Percentiles rank a stretch among this genome's conserved stretches.
Conservation (phyloP, 2,113 vertebrate species). For the Oostethus manadensis region DNA sequence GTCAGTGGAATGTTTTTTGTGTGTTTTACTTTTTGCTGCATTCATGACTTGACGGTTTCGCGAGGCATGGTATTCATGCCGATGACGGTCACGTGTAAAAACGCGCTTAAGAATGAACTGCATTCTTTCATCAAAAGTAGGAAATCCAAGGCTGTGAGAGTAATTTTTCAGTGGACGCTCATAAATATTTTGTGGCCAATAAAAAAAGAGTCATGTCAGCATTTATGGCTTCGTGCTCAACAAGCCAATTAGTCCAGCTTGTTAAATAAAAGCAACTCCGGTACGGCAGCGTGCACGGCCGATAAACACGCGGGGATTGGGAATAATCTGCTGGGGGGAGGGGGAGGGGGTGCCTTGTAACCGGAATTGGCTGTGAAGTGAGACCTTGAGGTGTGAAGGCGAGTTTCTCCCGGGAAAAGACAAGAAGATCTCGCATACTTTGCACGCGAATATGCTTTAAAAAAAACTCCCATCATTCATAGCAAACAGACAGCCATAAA, state of each 20-base stretch:
- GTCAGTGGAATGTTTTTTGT: too few species aligned
- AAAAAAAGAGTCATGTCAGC: slow-evolving; percentile 17
- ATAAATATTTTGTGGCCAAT: slow-evolving; percentile 47
- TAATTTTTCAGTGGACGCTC: too few species aligned
- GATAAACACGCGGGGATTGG: neutral
- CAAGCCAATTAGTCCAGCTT: slow-evolving; percentile 17
- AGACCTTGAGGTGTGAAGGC: slow-evolving; percentile 74
- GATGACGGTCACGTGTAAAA: neutral
- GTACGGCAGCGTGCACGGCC: too few species aligned
- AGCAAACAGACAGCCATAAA: too few species aligned
- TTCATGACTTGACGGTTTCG: neutral
- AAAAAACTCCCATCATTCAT: slow-evolving; percentile 17
- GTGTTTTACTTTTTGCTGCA: too few species aligned
- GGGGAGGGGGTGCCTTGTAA: slow-evolving; percentile 45
- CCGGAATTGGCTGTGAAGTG: slow-evolving; percentile 80
- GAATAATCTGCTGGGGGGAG: neutral
- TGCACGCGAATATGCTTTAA: slow-evolving; percentile 68
- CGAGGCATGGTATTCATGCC: neutral
- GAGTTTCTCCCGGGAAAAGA: slow-evolving; percentile 53
- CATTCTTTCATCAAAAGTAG: neutral
- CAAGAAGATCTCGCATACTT: slow-evolving; percentile 67
- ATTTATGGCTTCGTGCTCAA: slow-evolving; percentile 18
- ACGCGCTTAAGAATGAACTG: neutral
- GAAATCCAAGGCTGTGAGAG: too few species aligned
- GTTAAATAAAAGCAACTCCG: too few species aligned